These are phyloP conservation scores for Hemiprocne comata DNA, from an alignment of 2,113 vertebrate species.

Conservation along the genomic window DNA sequence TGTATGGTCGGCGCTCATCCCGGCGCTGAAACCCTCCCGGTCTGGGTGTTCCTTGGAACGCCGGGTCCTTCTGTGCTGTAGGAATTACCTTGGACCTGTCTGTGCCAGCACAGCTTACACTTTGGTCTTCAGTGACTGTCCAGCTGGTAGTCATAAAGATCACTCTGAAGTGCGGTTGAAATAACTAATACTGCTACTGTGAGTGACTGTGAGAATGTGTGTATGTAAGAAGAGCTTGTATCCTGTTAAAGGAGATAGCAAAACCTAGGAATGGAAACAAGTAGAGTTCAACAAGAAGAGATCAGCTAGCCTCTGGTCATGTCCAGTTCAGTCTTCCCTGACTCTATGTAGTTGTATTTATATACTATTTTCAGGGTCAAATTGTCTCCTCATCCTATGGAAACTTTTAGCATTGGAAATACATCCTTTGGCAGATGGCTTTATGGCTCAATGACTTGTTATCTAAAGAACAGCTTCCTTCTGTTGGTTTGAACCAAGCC, in stretches of 20 bases:
- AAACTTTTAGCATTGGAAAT: not conserved
- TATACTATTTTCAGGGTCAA: not conserved
- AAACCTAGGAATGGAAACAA: not conserved
- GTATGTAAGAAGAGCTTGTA: not conserved
- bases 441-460: not conserved
- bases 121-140: not conserved
- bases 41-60: not conserved
- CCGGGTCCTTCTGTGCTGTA: not conserved
- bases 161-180: fast-evolving
- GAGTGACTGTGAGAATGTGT: fast-evolving
- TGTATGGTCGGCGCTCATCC: fast-evolving
- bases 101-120: fast-evolving
- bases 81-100: fast-evolving
- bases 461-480: not conserved
- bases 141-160: fast-evolving
- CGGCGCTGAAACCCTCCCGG: fast-evolving
- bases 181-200: fast-evolving
- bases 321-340: not conserved
- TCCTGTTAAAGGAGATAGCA: not conserved
- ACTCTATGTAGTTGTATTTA: fast-evolving
- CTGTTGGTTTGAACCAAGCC: not conserved
- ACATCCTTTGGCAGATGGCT: not conserved
- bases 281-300: too few species aligned
- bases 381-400: fast-evolving
- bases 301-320: not conserved